Percentiles rank a stretch among this genome's conserved stretches.
phyloP scores from a whole-genome alignment of 2,113 vertebrate species.

The Ramphastos sulfuratus region DNA sequence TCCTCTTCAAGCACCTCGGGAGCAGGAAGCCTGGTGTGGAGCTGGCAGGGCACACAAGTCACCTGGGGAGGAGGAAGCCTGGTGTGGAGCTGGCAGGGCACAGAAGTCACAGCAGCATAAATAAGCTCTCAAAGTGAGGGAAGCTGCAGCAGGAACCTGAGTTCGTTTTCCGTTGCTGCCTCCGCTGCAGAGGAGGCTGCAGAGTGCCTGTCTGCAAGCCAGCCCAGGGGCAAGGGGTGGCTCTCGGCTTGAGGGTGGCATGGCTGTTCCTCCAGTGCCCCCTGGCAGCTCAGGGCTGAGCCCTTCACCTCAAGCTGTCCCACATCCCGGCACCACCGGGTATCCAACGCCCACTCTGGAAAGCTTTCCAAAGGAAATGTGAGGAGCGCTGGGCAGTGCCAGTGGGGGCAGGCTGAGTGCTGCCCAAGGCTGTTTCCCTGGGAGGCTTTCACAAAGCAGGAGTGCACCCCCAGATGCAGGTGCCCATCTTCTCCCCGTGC shows the following conservation, averaged over 20 bases:
- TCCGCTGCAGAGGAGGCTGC: background rate
- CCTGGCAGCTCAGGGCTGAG: background rate
- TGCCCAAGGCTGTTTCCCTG: background rate
- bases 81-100: background rate
- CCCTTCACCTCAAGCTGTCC: background rate
- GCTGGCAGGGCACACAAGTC: background rate
- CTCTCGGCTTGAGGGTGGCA: rapidly evolving
- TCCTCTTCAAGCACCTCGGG: slow-evolving; percentile 1
- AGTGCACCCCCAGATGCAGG: background rate
- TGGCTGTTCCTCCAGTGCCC: background rate
- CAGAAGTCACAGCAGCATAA: background rate
- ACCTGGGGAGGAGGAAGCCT: slow-evolving; percentile 32
- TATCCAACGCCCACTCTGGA: background rate
- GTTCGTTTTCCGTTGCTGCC: background rate
- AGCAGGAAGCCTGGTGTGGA: too few relatives aligned
- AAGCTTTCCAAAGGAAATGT: background rate
- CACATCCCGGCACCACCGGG: rapidly evolving
- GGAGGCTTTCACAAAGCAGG: background rate
- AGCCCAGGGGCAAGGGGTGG: background rate
- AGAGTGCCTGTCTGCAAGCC: rapidly evolving
- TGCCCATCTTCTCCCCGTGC: background rate
- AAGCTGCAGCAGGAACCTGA: background rate
- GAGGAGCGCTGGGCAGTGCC: background rate
- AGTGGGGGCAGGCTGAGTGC: background rate
- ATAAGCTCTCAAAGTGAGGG: background rate